Evolutionary conservation across 2,888 invertebrate genomes (phyloP), one percentile per base, ranked within the genome.

Genomic region (Tanaodytes sp.): DNA sequence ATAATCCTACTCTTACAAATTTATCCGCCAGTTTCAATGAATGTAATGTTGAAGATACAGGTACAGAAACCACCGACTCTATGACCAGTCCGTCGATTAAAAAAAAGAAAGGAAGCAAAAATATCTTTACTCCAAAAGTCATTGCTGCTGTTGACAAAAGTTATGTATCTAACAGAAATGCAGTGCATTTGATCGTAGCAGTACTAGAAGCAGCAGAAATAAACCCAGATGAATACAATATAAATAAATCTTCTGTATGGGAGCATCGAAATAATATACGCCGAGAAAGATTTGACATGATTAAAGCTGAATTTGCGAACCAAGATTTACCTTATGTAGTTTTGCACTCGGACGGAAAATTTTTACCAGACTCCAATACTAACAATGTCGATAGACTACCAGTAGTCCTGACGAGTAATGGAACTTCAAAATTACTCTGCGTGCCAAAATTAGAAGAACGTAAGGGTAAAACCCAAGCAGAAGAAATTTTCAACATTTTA

Each of bases 391-490:
- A 54, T 31, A 40, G 54, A 2, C n/a, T 54, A 14, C 42, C 54
- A 16, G 33, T 42, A 14, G 42, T 54, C 42, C 11, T 42, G 12
- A 23, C 42, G 12, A 43, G 43, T 43, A 36, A 54, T n/a, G 42
- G 31, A 3, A 19, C 33, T n/a, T 16, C 40, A 2, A 23, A 67
- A 54, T 36, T 67, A 36, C 39, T 67, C 11, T 51, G 15, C 4
- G 42, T 61, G 9, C 61, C 66, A 11, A 30, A 49, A 61, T 42
- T 67, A 11, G 36, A 55, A 15, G 39, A 62, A 18, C 36, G 49
- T 14, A 23, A 31, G 15, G 65, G 52, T 0, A 14, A 12, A 20
- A 37, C 33, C 11, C 58, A 45, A 65, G 58, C 65, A 6, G 20
- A 12, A 1, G 46, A 31, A n/a, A 52, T 58, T 14, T 33, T 51